Percentiles rank a stretch among this genome's conserved stretches.
phyloP scores from a whole-genome alignment of 92 coral and sea anemone species.

The Porites lobata region DNA sequence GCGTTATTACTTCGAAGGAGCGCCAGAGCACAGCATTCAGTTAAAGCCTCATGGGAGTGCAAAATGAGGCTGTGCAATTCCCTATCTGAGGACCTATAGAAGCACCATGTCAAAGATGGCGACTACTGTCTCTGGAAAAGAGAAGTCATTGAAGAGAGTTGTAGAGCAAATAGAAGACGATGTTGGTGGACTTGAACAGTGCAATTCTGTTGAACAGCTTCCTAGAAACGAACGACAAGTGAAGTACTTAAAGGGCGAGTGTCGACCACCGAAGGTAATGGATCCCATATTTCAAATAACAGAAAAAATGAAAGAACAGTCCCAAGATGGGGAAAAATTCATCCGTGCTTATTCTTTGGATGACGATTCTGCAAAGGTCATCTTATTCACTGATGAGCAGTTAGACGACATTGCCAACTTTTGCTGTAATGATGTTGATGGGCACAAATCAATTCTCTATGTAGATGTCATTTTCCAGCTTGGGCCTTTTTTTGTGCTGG shows the following conservation, averaged over 20 bases:
- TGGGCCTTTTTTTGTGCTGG: conserved; percentile 71
- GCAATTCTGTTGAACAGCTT: conserved; percentile 62
- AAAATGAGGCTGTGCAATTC: conserved; percentile 31
- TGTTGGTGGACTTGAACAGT: conserved; percentile 51
- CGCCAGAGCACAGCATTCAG: conserved; percentile 56
- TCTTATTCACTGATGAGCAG: conserved; percentile 72
- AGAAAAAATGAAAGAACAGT: conserved; percentile 65
- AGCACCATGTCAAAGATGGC: conserved; percentile 43
- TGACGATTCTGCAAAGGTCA: conserved; percentile 69
- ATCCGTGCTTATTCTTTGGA: conserved; percentile 63
- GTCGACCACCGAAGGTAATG: conserved; percentile 22
- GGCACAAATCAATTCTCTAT: conserved; percentile 63
- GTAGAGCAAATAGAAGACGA: conserved; percentile 59
- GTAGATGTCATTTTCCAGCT: conserved; percentile 68
- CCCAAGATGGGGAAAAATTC: conserved; percentile 61
- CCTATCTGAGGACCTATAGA: conserved; percentile 63
- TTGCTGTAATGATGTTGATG: conserved; percentile 61
- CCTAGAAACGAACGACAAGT: conserved; percentile 61
- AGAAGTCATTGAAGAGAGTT: conserved; percentile 33
- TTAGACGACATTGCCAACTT: conserved; percentile 66
- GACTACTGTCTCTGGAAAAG: background rate
- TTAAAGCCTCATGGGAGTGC: conserved; percentile 69
- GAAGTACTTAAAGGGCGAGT: conserved; percentile 53
- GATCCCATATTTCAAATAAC: conserved; percentile 76
- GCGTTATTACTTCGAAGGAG: conserved; percentile 61